Base-by-base conservation (phyloP, 2,797 vertebrate species). In the Sparidentex hasta region DNA sequence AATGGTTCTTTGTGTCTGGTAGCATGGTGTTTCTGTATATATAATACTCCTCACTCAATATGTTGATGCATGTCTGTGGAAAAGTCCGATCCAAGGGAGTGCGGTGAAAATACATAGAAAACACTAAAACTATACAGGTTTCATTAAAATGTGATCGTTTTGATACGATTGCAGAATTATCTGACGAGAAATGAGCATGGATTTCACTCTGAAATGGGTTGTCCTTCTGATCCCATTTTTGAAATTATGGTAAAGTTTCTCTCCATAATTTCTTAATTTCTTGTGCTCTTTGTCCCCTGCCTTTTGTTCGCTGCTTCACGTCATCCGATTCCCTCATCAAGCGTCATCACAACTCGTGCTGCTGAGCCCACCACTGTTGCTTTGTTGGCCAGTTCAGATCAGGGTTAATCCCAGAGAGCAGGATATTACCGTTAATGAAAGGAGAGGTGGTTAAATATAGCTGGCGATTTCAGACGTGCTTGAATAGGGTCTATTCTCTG, bases 391-490 rank as follows among this genome's bases (percentile, higher is more conserved):
- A 21, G 71, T 75, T 83, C 43, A 86, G 83, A 85, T 80, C 85
- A 85, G 81, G 44, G 73, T 88, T 94, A 93, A 94, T 91, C 84
- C 81, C 68, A 79, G 62, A 81, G 82, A 81, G 82, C 67, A 86
- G 90, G 78, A 91, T 93, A 86, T 90, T 82, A 61, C 50, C 20
- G n/a, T 64, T 56, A 82, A 83, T 82, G 68, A 87, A 87, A 65
- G 64, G 68, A 72, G 47, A 82, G 50, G 65, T 83, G 81, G 86
- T 76, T 94, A 94, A 94, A 94, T 86, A 93, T 94, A 95, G 90
- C 78, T 72, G 38, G 56, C 0, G 17, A 54, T 75, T 90, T 85
- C 56, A 83, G 64, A 74, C 62, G 46, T 52, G 46, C 47, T 57
- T 93, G 86, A 94, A 93, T 86, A 70, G 83, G 5, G n/a, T 67